A percentile compares a stretch with the other conserved stretches of the same genome.
Evolutionary conservation across 1,140 invertebrate genomes (phyloP).

Genomic region (Piezodorus guildinii): DNA sequence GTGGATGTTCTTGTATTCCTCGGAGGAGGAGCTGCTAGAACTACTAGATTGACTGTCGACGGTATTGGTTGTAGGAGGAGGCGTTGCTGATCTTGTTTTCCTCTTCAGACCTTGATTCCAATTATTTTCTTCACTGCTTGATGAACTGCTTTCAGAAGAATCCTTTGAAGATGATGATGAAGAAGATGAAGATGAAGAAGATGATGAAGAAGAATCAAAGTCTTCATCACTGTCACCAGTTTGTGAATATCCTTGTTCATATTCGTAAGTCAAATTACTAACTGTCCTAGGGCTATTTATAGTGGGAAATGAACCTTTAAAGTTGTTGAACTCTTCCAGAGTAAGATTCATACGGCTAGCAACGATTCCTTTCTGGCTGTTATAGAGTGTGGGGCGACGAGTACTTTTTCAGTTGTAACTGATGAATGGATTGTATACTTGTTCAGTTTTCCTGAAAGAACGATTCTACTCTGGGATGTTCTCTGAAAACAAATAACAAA

Average conservation of each 20-base stretch:
- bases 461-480: slow-evolving; percentile 26
- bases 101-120: not conserved
- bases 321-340: slow-evolving; percentile 24
- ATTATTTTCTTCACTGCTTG: not conserved
- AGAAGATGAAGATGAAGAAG: slow-evolving; percentile 2
- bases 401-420: slow-evolving; percentile 27
- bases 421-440: slow-evolving; percentile 30
- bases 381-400: slow-evolving; percentile 24
- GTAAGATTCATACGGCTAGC: slow-evolving; percentile 27
- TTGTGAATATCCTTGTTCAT: slow-evolving; percentile 16
- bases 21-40: not conserved
- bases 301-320: slow-evolving; percentile 12
- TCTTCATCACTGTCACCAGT: not conserved
- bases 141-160: not conserved
- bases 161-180: not conserved
- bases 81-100: not conserved
- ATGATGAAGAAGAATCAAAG: not conserved
- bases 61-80: not conserved
- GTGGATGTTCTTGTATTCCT: not conserved
- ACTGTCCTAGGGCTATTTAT: slow-evolving; percentile 20
- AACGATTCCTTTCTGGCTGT: slow-evolving; percentile 28
- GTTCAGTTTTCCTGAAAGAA: slow-evolving; percentile 28
- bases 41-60: not conserved
- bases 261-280: slow-evolving; percentile 28
- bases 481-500: slow-evolving; percentile 27